Evolutionary conservation across 2,888 invertebrate species (phyloP), one percentile per base, ranked within the genome.

Genomic region (Clostera curtula): DNA sequence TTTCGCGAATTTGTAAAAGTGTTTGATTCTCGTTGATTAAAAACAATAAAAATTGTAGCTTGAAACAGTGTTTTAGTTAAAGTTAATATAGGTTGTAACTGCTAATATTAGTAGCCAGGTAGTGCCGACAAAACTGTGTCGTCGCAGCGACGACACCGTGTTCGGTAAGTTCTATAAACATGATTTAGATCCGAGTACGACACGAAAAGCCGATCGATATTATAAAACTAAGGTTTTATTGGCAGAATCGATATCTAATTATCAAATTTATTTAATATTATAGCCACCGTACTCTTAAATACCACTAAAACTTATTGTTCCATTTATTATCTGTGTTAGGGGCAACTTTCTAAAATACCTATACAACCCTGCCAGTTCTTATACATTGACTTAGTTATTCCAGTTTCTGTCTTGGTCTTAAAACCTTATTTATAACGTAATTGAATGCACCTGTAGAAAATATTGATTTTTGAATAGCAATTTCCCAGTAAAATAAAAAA

Each of bases 171-270:
- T 37, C 15, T 24, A 14, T n/a, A 20, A 34, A 29, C 38, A 39
- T 34, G 27, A 35, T 40, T 47, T 47, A 39, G 40, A 40, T 50
- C 34, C 31, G 31, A 34, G 49, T 30, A 45, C 49, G 50, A 52
- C 49, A 58, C 51, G 53, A 62, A 61, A 54, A 65, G 52, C 57
- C 74, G 76, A 80, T 80, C 80, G 74, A 80, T 80, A 77, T 48
- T 64, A 67, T 42, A 69, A 68, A 66, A 68, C 51, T 49, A 56
- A 43, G 51, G 44, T 60, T 60, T 51, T 57, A 55, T 48, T 53
- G 32, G 32, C 27, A 37, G 30, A 43, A 49, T 58, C 37, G 29
- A 42, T 44, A 27, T 30, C 26, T 33, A 49, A 49, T 46, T 34
- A 30, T 34, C 36, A 28, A 21, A 30, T 37, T 29, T 40, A 22